Conservation (phyloP, 2,113 vertebrate genomes). For the Galeopterus variegatus region DNA sequence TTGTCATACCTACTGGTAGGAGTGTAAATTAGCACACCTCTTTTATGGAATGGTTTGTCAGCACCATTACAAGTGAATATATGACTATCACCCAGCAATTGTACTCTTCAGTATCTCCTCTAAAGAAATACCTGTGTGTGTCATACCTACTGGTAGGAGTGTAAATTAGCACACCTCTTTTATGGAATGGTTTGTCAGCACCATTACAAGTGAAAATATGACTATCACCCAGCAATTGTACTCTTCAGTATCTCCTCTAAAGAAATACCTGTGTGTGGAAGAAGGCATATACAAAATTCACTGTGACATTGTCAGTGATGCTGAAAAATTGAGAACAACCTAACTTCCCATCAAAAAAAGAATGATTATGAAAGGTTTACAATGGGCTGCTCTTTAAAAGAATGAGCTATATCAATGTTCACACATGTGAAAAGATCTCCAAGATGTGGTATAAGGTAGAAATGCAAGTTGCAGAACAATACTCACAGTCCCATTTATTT, state of each 20-base stretch:
- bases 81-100: neutral
- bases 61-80: neutral
- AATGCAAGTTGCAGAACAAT: neutral
- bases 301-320: neutral
- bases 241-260: neutral
- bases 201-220: neutral
- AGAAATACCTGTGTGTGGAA: neutral
- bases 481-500: neutral
- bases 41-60: neutral
- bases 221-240: neutral
- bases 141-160: neutral
- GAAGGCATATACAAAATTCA: neutral
- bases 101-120: neutral
- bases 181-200: neutral
- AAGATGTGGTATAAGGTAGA: neutral
- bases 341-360: neutral
- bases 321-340: neutral
- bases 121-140: neutral
- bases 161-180: neutral
- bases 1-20: neutral
- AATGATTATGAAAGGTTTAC: neutral
- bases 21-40: neutral
- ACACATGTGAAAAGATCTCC: neutral
- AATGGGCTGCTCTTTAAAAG: neutral
- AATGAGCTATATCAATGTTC: neutral